Evolutionary conservation across 30 jellyfish, hydroid and myxozoan genomes (phyloP), one percentile per base, ranked within the genome.

Genomic region (Aurelia sp.): DNA sequence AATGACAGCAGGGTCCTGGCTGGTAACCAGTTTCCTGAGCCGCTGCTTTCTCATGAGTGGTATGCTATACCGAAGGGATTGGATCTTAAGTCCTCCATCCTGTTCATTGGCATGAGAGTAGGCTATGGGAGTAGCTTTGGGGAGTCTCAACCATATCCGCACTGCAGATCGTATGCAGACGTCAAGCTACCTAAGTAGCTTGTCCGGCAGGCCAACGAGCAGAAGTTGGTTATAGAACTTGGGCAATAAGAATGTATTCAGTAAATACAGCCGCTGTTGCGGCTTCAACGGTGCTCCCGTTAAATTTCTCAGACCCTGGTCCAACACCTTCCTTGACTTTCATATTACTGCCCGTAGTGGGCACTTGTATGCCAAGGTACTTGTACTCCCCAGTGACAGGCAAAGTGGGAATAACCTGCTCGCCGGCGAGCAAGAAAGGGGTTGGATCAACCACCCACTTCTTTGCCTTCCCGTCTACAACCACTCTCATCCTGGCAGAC

Each of bases 401-500:
- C 55, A 44, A 18, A 22, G 80, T 0, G 11, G 80, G 80, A 15
- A 70, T 22, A 27, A 15, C 11, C 35, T 70, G 60, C 62, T 48
- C 80, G 17, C 61, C 62, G 0, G 60, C 80, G 3, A 1, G 19
- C 48, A 48, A 27, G 33, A 58, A 40, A 70, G 9, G 62, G 21
- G 80, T 31, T 7, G 60, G 61, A 8, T 40, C 11, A 40, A 40
- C 51, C 51, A 40, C 3, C 51, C 51, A 40, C 51, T 0, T 40
- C 7, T 70, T 70, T 16, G 80, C 80, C 62, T 70, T 70, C 0
- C 80, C 80, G 31, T 70, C 80, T 20, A 70, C 62, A 40, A 22
- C 80, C 2, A 70, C 31, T 30, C 80, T 65, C 17, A 70, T 27
- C 57, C 52, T 65, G 3, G 47, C 52, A 11, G 76, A 65, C 4